phyloP scores from a whole-genome alignment of 2,797 vertebrate genomes.

The Echeneis naucrates region DNA sequence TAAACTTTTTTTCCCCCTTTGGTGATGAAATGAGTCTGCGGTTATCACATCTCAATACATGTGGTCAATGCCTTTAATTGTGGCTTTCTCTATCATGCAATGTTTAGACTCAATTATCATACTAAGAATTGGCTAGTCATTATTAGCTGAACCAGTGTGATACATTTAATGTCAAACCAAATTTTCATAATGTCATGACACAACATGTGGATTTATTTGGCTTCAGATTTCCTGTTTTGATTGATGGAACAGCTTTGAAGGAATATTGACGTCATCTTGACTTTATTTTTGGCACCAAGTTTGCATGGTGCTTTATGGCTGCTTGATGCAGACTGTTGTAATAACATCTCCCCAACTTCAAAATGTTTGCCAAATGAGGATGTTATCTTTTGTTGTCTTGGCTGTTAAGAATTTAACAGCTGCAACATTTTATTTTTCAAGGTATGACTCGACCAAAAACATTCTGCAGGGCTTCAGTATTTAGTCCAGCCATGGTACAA shows the following conservation, averaged over 20 bases:
- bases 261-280: constrained; percentile 37
- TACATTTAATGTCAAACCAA: background rate
- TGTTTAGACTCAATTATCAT: background rate
- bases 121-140: background rate
- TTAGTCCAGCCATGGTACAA: too few relatives aligned
- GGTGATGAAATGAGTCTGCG: constrained; percentile 5
- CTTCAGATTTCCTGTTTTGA: constrained; percentile 14
- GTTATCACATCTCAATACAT: background rate
- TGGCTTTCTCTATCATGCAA: constrained; percentile 7
- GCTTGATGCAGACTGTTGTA: constrained; percentile 34
- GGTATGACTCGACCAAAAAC: background rate
- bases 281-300: constrained; percentile 42
- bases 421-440: background rate
- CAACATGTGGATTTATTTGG: background rate
- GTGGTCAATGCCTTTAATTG: background rate
- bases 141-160: background rate
- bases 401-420: background rate
- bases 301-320: constrained; percentile 30
- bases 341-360: constrained; percentile 38
- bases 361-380: constrained; percentile 11
- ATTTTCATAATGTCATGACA: background rate
- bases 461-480: background rate
- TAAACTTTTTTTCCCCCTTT: constrained; percentile 11
- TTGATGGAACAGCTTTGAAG: constrained; percentile 35
- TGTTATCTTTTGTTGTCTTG: constrained; percentile 14